Conservation (phyloP, 2,113 vertebrate species). For the Daubentonia madagascariensis region DNA sequence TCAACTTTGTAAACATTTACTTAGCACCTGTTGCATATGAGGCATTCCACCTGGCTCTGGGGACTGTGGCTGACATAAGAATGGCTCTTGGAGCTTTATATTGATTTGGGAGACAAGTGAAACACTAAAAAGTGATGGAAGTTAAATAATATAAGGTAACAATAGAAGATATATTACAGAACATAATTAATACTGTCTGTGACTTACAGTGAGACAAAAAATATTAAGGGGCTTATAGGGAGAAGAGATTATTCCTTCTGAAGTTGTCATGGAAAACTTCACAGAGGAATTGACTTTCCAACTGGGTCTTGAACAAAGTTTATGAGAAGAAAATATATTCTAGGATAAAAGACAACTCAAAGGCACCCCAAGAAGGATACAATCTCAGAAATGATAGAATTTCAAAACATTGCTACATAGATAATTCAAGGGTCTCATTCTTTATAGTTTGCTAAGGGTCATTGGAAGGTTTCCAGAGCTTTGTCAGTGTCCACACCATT, state of each 20-base stretch:
- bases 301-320: neutral
- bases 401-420: neutral
- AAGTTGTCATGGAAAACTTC: neutral
- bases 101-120: neutral
- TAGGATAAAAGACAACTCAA: neutral
- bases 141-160: neutral
- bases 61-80: neutral
- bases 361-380: neutral
- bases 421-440: neutral
- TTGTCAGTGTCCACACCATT: neutral
- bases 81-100: neutral
- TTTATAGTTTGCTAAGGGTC: neutral
- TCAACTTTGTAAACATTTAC: slow-evolving; percentile 18
- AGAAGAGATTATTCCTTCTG: neutral
- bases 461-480: neutral
- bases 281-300: neutral
- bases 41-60: neutral
- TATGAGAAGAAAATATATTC: neutral
- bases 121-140: neutral
- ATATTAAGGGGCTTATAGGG: neutral
- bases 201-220: neutral
- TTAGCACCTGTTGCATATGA: neutral
- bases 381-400: neutral
- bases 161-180: neutral
- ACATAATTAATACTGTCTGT: neutral